Evolutionary conservation across 2,113 vertebrate genomes (phyloP).

Genomic region (Nematolebias whitei): DNA sequence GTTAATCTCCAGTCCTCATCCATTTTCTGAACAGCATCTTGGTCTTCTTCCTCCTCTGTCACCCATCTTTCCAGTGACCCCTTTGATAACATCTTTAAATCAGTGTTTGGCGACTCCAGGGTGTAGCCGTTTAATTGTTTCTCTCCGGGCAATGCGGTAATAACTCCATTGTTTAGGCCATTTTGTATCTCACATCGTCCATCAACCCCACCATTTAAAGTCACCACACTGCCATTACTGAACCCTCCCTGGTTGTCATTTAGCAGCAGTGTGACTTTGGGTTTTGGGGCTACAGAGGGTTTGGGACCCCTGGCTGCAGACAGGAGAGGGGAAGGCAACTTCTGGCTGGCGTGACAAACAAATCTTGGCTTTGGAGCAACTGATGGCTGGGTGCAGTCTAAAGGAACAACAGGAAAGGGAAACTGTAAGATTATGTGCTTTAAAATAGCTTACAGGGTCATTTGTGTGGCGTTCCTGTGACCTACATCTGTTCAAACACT

Average conservation of each 20-base stretch:
- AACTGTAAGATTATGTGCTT: slow-evolving; percentile 72
- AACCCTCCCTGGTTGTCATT: slow-evolving; percentile 80
- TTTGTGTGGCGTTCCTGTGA: slow-evolving; percentile 58
- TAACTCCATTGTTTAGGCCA: slow-evolving; percentile 32
- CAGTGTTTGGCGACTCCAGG: slow-evolving; percentile 20
- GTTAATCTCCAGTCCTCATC: slow-evolving; percentile 64
- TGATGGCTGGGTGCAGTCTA: slow-evolving; percentile 88
- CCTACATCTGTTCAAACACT: slow-evolving; percentile 38
- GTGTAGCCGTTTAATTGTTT: slow-evolving; percentile 41
- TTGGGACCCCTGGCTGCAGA: slow-evolving; percentile 86
- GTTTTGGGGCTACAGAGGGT: slow-evolving; percentile 91
- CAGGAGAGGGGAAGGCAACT: slow-evolving; percentile 78
- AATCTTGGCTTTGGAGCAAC: slow-evolving; percentile 89
- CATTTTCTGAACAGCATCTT: slow-evolving; percentile 46
- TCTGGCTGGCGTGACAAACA: slow-evolving; percentile 76
- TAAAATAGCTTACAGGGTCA: slow-evolving; percentile 73
- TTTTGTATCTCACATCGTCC: slow-evolving; percentile 68
- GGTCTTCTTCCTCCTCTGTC: slow-evolving; percentile 23
- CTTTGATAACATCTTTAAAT: slow-evolving; percentile 27
- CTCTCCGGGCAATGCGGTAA: slow-evolving; percentile 41
- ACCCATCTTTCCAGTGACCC: slow-evolving; percentile 46
- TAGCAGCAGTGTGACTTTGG: slow-evolving; percentile 78
- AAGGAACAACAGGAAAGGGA: slow-evolving; percentile 79
- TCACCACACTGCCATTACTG: slow-evolving; percentile 74
- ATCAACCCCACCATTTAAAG: slow-evolving; percentile 61